Base-by-base conservation (phyloP, 2,888 invertebrate species). In the Eutolmus rufibarbis region DNA sequence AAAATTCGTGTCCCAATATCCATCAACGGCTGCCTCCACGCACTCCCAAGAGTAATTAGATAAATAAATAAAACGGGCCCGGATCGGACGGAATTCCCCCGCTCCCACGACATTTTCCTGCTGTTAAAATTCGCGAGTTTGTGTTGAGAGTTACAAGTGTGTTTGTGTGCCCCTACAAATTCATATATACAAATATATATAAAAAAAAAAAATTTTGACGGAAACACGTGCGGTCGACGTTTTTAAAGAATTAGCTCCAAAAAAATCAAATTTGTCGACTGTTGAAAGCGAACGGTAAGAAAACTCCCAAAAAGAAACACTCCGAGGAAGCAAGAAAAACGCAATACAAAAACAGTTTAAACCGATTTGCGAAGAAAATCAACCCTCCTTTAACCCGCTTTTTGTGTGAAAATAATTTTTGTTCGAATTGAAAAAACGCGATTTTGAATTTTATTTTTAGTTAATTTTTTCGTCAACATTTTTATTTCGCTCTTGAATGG, bases 401-500 rank as follows among this genome's bases (percentile, higher is more conserved):
- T 14, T 76, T 4, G 40, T 76, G 34, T 34, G 34, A 40, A 34
- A 34, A 37, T 51, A 28, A 79, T 79, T 81, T 81, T 81, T 56
- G 23, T 31, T 81, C 46, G 23, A 51, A 9, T 79, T 28, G n/a
- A 28, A 51, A 28, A 28, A 14, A 28, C 37, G 23, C 79, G 79
- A 51, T 81, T 81, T 28, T 19, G 46, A 79, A 81, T 46, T 57
- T 16, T 77, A 31, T 77, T 37, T 37, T 77, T 40, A 43, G 43
- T 40, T 46, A 4, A 37, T 34, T 37, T 40, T 40, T 34, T 78
- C 37, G 23, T 40, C 14, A 31, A 40, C 78, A 79, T 79, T 43
- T 28, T 46, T 79, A 79, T 79, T 46, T 40, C n/a, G 57, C 66
- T 88, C 8, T 88, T 88, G 88, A 88, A 88, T 88, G 88, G 88